Evolutionary conservation across 2,797 vertebrate genomes (phyloP), one percentile per base, ranked within the genome.

Genomic region (Xerus rutilus): DNA sequence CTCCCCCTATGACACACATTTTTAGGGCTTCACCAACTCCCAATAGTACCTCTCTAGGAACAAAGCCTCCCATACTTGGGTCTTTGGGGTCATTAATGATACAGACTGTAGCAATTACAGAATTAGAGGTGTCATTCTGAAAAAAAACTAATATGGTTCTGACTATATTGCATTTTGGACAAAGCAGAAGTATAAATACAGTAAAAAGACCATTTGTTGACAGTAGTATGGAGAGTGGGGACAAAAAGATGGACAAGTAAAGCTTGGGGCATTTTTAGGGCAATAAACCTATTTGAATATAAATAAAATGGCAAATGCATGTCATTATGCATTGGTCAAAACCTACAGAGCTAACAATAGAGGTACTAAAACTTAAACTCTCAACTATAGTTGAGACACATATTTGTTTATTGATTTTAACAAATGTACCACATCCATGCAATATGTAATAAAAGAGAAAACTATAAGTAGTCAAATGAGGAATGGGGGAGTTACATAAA

Each of bases 341-440:
- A 54, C 28, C 12, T 25, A 28, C 4, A 15, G 30, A 57, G 17
- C 7, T 83, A 1, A 43, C 0, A 49, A 30, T 2, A 67, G 0
- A 57, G 25, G 89, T 7, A 28, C 11, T 32, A 2, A 82, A 91
- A 15, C 0, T 52, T 73, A 47, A 79, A 67, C 35, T 78, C n/a
- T 59, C 13, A 14, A 14, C 15, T 79, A n/a, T 12, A 62, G 8
- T 65, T 21, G 45, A 70, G 45, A 4, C n/a, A 77, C 59, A 21
- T 25, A 49, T n/a, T 47, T n/a, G 15, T 52, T 89, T 18, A 72
- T 57, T n/a, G 23, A 54, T 70, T 73, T 82, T 59, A 83, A 52
- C 39, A 89, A 77, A 62, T 88, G 1, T 67, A 54, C 4, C 4
- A 59, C 17, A 76, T 1, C 7, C 73, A n/a, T 73, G 13, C 5